Conservation (phyloP, 2,888 invertebrate species). For the Hypena proboscidalis region DNA sequence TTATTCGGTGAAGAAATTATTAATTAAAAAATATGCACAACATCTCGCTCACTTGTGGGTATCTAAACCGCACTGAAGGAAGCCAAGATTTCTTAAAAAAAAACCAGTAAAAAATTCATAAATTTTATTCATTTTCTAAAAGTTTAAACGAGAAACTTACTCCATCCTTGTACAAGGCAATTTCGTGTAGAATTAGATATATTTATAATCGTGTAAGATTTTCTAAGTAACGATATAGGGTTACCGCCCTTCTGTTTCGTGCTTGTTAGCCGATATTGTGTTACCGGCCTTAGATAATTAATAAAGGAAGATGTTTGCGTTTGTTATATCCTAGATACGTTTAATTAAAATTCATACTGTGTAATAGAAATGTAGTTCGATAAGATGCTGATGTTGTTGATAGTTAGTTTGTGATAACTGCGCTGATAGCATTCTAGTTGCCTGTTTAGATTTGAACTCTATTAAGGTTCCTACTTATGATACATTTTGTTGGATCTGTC, state of each 20-base stretch:
- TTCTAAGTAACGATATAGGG: constrained; percentile 30
- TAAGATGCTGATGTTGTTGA: neutral
- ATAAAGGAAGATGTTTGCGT: neutral
- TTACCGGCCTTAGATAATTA: constrained; percentile 17
- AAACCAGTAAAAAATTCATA: no score
- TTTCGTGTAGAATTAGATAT: constrained; percentile 13
- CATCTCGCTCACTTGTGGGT: no score
- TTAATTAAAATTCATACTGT: neutral
- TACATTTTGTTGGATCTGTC: no score
- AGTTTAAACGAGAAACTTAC: constrained; percentile 1
- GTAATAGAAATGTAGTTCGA: neutral
- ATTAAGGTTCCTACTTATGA: neutral
- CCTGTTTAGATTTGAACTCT: neutral
- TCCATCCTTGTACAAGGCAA: constrained; percentile 16
- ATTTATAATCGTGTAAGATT: constrained; percentile 14
- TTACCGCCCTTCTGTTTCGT: constrained; percentile 35
- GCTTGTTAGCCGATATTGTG: constrained; percentile 48
- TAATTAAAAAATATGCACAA: no score
- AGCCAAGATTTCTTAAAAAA: no score
- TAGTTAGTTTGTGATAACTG: no score
- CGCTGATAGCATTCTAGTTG: neutral
- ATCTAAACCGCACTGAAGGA: no score
- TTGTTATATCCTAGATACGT: neutral
- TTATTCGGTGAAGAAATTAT: no score
- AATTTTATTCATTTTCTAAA: no score